Percentiles rank a stretch among this genome's conserved stretches.
Evolutionary conservation across 37 sponge, comb jelly and placozoan genomes (phyloP).

Genomic region (Amphimedon queenslandica): DNA sequence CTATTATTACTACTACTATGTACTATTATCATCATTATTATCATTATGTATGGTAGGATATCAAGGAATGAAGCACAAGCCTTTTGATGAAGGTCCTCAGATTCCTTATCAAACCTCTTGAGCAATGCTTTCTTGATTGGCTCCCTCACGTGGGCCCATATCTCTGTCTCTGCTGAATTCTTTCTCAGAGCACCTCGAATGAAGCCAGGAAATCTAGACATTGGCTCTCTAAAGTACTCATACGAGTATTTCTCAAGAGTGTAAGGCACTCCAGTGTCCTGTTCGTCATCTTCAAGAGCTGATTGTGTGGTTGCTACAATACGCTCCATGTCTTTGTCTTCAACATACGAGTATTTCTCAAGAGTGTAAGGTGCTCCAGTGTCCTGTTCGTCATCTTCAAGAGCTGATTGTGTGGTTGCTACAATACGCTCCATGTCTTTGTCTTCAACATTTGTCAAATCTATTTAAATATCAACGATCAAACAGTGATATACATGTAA

Average conservation of each 20-base stretch:
- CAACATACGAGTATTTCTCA: too few relatives aligned
- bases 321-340: conserved; percentile 58
- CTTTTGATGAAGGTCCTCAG: conserved; percentile 75
- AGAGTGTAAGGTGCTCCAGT: conserved; percentile 66
- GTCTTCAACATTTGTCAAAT: too few relatives aligned
- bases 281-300: conserved; percentile 49
- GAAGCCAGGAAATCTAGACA: conserved; percentile 62
- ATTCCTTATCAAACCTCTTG: conserved; percentile 80
- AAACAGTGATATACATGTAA: too few relatives aligned
- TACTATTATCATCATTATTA: background rate
- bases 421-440: conserved; percentile 71
- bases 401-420: conserved; percentile 74
- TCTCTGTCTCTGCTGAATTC: conserved; percentile 29
- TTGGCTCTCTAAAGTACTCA: conserved; percentile 77
- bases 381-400: conserved; percentile 25
- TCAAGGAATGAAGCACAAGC: conserved; percentile 70
- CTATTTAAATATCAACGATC: too few relatives aligned
- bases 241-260: conserved; percentile 69
- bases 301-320: conserved; percentile 77
- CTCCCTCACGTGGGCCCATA: conserved; percentile 83
- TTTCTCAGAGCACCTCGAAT: conserved; percentile 57
- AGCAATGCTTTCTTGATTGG: conserved; percentile 84
- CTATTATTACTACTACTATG: too few relatives aligned
- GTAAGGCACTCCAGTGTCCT: conserved; percentile 45
- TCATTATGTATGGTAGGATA: conserved; percentile 45